Conservation (phyloP, 2,797 vertebrate genomes). For the Botia kubotai region DNA sequence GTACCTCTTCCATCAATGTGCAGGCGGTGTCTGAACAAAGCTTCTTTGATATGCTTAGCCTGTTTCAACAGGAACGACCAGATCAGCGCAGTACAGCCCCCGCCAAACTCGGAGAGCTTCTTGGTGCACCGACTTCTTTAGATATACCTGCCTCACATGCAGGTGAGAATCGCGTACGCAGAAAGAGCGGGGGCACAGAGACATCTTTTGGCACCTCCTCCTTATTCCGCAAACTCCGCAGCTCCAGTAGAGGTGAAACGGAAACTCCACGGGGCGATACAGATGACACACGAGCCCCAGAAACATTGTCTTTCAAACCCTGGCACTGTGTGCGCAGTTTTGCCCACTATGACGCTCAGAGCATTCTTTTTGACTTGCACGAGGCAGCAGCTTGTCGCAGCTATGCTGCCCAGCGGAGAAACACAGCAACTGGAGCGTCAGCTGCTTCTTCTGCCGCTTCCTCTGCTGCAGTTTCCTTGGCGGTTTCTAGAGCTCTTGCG, state of each 20-base stretch:
- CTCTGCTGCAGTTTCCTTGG: conserved; percentile 79
- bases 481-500: conserved; percentile 71
- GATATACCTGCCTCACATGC: conserved; percentile 65
- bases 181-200: conserved; percentile 81
- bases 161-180: conserved; percentile 73
- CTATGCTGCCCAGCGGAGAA: conserved; percentile 81
- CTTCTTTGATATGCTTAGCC: conserved; percentile 89
- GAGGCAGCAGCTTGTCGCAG: conserved; percentile 81
- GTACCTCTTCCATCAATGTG: conserved; percentile 94
- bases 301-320: conserved; percentile 65
- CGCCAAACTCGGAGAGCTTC: conserved; percentile 72
- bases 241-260: conserved; percentile 76
- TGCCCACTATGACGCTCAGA: conserved; percentile 91
- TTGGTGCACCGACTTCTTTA: conserved; percentile 67
- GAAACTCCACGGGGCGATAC: conserved; percentile 75
- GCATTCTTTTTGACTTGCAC: conserved; percentile 88
- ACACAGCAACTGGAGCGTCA: conserved; percentile 91
- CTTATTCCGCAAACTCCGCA: conserved; percentile 87
- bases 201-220: conserved; percentile 85
- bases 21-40: conserved; percentile 90
- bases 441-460: conserved; percentile 89
- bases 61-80: conserved; percentile 84
- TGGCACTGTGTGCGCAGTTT: conserved; percentile 91
- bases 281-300: conserved; percentile 68
- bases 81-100: conserved; percentile 75